A percentile compares a stretch with the other conserved stretches of the same genome.
Conservation (phyloP, 2,797 vertebrate species). For the Cryptoprocta ferox region DNA sequence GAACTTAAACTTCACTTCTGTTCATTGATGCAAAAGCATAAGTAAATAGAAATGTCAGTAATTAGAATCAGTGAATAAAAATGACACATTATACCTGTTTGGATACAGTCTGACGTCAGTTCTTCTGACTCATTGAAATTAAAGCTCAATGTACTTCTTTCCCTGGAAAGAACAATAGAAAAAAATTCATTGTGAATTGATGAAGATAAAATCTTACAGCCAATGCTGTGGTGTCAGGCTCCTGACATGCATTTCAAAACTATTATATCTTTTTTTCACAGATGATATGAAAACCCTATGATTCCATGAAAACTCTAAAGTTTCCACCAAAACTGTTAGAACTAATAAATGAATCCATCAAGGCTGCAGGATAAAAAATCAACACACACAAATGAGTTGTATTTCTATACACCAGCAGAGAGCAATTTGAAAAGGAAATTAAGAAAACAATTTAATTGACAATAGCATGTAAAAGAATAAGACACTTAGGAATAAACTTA, state of each 20-base stretch:
- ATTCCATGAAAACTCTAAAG: neutral
- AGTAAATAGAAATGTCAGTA: conserved; percentile 59
- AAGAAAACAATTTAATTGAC: neutral
- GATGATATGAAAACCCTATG: neutral
- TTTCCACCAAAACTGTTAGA: neutral
- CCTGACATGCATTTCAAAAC: neutral
- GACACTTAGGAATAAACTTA: conserved; percentile 1
- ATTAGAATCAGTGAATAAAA: conserved; percentile 51
- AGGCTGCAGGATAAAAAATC: neutral
- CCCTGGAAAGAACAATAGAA: neutral
- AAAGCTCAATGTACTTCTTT: conserved; percentile 46
- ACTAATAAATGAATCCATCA: neutral
- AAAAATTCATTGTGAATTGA: neutral
- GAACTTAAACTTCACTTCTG: conserved; percentile 28
- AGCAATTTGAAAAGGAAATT: conserved; percentile 9
- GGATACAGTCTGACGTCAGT: conserved; percentile 19
- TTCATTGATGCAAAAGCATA: conserved; percentile 7
- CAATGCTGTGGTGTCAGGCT: neutral
- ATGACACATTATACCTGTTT: conserved; percentile 51
- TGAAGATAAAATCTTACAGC: neutral
- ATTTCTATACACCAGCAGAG: neutral
- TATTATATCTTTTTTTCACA: neutral
- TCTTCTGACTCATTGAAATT: conserved; percentile 32
- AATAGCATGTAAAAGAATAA: neutral
- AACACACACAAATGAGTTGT: neutral